Evolutionary conservation across 2,888 invertebrate species (phyloP), one percentile per base, ranked within the genome.

Genomic region (Teleogryllus oceanicus): DNA sequence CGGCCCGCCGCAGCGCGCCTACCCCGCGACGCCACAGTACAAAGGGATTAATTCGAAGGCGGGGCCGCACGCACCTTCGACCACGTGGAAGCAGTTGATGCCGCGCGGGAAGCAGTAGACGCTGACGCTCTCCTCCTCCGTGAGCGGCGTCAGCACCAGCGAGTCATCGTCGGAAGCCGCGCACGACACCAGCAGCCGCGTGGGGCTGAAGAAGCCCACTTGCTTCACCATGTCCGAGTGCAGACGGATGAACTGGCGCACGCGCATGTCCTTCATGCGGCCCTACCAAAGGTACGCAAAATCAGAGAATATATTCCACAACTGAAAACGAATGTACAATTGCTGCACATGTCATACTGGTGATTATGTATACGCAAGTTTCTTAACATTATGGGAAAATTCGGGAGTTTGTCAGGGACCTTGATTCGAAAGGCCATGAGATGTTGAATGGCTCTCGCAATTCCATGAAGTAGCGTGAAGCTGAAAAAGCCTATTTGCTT

Each of bases 201-300:
- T 88, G 79, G 90, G 89, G 74, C 89, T 88, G 84, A 92, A 92
- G 87, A 90, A 94, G 80, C 89, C 89, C 76, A 95, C 92, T 85
- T 94, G 92, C 12, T 91, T 90, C 80, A 95, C 91, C 90, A 93
- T 91, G 84, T 93, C 92, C 5, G 86, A 86, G 86, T 94, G 94
- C 76, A 92, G 87, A 77, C 89, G 88, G 16, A 85, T 85, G 83
- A 91, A 88, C 86, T 92, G 92, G 82, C 86, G 85, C 20, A 91
- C 87, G 81, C 85, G 86, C 84, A 92, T 84, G 83, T 88, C 87
- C 16, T n/a, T 62, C 62, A 62, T 16, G 13, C 62, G 16, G n/a
- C 62, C 62, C n/a, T n/a, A 21, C 1, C 21, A 21, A 21, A 21
- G 21, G 21, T 21, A 21, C 21, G 21, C n/a, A n/a, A n/a, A n/a